These are phyloP conservation scores for Sebastes miniatus DNA, from an alignment of 2,797 vertebrate genomes.

Conservation along the genomic window DNA sequence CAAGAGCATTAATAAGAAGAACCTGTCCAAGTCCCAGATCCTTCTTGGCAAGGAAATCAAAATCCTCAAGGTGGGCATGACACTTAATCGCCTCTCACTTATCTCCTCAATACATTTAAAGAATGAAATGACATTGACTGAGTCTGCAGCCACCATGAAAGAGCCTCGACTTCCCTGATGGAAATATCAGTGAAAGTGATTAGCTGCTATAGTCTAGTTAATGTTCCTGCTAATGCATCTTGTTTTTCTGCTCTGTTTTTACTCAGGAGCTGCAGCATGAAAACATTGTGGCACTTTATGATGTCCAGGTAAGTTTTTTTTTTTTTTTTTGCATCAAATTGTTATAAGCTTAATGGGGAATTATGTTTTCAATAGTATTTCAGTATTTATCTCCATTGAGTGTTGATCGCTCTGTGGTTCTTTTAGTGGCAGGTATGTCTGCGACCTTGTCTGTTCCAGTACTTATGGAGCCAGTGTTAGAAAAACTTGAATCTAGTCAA, in stretches of 20 bases:
- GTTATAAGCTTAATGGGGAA: not conserved
- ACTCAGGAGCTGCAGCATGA: constrained; percentile 96
- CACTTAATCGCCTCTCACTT: constrained; percentile 4
- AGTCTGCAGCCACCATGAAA: not conserved
- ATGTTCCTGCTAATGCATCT: not conserved
- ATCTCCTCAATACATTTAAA: constrained; percentile 2
- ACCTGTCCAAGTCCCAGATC: constrained; percentile 91
- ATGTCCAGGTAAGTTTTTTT: constrained; percentile 90
- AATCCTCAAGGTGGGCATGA: constrained; percentile 86
- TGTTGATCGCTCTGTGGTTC: not conserved
- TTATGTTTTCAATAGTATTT: not conserved
- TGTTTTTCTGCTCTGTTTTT: constrained; percentile 60
- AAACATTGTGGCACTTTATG: constrained; percentile 98
- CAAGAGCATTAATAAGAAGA: constrained; percentile 95
- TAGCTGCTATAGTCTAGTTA: not conserved
- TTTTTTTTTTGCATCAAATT: not conserved
- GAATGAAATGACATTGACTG: not conserved
- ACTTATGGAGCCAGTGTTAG: not conserved
- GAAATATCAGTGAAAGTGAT: constrained; percentile 4
- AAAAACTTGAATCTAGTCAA: not conserved
- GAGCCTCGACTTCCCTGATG: not conserved
- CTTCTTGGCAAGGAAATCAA: constrained; percentile 92
- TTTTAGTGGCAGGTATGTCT: not conserved
- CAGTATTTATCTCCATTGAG: not conserved
- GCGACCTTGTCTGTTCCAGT: not conserved